Conservation (phyloP, 30 jellyfish, hydroid and myxozoan species). For the Aurelia sp. region DNA sequence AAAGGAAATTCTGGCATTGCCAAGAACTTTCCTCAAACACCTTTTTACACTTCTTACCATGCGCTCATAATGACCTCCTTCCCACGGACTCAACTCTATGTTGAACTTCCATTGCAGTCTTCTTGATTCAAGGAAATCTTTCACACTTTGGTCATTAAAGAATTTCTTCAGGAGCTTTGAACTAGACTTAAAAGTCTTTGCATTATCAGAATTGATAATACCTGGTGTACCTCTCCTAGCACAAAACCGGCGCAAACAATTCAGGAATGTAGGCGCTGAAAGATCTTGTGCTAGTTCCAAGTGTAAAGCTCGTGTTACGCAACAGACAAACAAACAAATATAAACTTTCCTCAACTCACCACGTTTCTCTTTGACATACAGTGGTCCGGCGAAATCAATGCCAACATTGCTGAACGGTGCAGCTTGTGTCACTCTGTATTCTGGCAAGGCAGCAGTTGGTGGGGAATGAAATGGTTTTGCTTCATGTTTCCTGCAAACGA, state of each 20-base stretch:
- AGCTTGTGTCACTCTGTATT: constrained; percentile 59
- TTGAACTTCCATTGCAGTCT: constrained; percentile 17
- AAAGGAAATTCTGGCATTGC: constrained; percentile 5
- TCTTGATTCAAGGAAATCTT: neutral
- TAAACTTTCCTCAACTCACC: constrained; percentile 32
- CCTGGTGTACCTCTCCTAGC: constrained; percentile 65
- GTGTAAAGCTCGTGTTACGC: constrained; percentile 52
- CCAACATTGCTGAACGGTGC: constrained; percentile 45
- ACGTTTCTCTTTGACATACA: constrained; percentile 28
- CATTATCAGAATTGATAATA: constrained; percentile 43
- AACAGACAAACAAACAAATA: constrained; percentile 36
- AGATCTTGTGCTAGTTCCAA: constrained; percentile 37
- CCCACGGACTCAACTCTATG: constrained; percentile 29
- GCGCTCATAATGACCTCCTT: constrained; percentile 25
- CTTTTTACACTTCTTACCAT: constrained; percentile 32
- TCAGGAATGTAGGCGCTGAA: constrained; percentile 14
- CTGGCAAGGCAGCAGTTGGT: constrained; percentile 52
- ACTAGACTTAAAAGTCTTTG: constrained; percentile 29
- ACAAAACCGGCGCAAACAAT: constrained; percentile 58
- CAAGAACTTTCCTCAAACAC: constrained; percentile 3
- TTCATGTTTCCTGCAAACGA: neutral
- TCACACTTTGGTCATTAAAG: neutral
- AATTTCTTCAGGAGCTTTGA: constrained; percentile 16
- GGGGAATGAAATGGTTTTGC: constrained; percentile 44
- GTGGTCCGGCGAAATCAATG: constrained; percentile 59